A percentile compares a stretch with the other conserved stretches of the same genome.
Conservation (phyloP, 1,140 invertebrate species). For the Orussus abietinus region DNA sequence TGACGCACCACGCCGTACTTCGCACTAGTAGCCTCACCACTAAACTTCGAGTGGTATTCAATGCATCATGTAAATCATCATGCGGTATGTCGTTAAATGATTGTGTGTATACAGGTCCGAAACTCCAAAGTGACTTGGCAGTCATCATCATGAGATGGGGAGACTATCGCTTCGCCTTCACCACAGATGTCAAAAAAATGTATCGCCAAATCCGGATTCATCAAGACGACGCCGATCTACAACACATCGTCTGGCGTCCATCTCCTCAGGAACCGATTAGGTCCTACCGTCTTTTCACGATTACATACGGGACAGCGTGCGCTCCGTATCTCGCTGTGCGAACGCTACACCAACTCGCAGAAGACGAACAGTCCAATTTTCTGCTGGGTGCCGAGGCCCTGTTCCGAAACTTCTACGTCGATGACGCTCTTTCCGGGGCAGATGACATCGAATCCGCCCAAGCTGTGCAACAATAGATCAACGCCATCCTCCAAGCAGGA, state of each 20-base stretch:
- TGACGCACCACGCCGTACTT: conserved; percentile 29
- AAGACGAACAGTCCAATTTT: conserved; percentile 11
- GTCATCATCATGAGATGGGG: conserved; percentile 11
- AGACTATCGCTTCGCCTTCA: conserved; percentile 3
- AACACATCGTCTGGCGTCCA: conserved; percentile 25
- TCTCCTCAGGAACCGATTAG: conserved; percentile 4
- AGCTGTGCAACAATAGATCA: background rate
- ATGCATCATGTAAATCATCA: background rate
- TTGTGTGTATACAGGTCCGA: background rate
- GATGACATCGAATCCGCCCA: too few relatives aligned
- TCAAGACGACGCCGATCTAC: conserved; percentile 9
- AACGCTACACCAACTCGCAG: conserved; percentile 19
- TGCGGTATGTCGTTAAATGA: background rate
- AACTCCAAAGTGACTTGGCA: conserved; percentile 1
- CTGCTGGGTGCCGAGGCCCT: conserved; percentile 12
- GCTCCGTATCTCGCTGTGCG: conserved; percentile 30
- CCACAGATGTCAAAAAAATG: conserved; percentile 15
- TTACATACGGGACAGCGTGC: conserved; percentile 36
- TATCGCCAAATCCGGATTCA: conserved; percentile 13
- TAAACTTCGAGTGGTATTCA: conserved; percentile 3
- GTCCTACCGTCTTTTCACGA: conserved; percentile 28
- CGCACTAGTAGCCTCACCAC: conserved; percentile 6
- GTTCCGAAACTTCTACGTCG: conserved; percentile 4
- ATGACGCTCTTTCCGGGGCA: too few relatives aligned
- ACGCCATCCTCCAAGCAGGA: conserved; percentile 10